Conservation (phyloP, 2,113 vertebrate genomes). For the Poeciliopsis retropinna region DNA sequence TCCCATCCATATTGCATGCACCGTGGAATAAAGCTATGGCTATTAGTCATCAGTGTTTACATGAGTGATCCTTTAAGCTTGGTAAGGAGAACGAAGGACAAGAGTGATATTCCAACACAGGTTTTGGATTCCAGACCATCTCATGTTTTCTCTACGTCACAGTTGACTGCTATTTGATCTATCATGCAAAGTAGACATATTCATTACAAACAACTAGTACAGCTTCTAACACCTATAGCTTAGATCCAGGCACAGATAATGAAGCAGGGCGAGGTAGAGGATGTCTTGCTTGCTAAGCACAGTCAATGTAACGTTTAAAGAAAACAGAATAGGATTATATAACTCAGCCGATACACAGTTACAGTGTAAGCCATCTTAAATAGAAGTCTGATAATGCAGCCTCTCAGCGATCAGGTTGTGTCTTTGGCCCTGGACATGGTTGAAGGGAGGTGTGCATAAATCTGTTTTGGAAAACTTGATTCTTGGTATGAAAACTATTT, state of each 20-base stretch:
- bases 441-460: background rate
- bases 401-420: constrained; percentile 12
- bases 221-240: constrained; percentile 76
- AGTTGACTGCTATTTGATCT: constrained; percentile 70
- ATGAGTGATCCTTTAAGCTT: constrained; percentile 69
- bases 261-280: constrained; percentile 50
- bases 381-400: constrained; percentile 18
- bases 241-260: constrained; percentile 70
- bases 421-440: background rate
- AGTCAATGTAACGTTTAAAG: constrained; percentile 80
- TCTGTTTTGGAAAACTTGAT: background rate
- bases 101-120: constrained; percentile 66
- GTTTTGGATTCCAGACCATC: constrained; percentile 67
- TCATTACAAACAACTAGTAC: constrained; percentile 79
- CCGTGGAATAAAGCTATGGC: constrained; percentile 33
- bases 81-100: constrained; percentile 68
- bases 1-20: constrained; percentile 31
- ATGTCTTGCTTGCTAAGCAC: constrained; percentile 72
- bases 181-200: constrained; percentile 71
- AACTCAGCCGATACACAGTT: constrained; percentile 59
- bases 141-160: constrained; percentile 75
- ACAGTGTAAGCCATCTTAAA: constrained; percentile 49
- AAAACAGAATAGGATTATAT: constrained; percentile 74
- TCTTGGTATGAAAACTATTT: no score
- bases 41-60: constrained; percentile 66